phyloP scores from a whole-genome alignment of 2,113 vertebrate genomes.

The Dicerorhinus sumatrensis region DNA sequence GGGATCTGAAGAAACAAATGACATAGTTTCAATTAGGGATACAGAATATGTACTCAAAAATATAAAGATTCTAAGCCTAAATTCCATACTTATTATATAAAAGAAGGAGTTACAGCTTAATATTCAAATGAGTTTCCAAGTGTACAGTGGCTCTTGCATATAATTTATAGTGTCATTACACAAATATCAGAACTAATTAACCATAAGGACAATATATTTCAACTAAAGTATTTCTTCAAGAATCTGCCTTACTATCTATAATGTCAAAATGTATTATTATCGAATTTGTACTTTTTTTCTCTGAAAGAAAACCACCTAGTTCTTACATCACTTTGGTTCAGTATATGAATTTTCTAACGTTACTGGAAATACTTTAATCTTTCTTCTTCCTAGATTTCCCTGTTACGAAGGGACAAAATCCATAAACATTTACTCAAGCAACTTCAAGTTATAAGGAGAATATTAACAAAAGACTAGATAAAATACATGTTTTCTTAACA shows the following conservation, averaged over 20 bases:
- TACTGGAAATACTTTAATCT: background rate
- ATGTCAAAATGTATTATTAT: conserved; percentile 3
- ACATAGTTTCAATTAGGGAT: background rate
- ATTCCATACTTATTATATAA: background rate
- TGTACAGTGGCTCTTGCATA: background rate
- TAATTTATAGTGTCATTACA: background rate
- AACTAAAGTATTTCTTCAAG: conserved; percentile 14
- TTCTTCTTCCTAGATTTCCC: conserved; percentile 19
- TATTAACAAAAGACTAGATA: conserved; percentile 21
- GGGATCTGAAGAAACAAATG: conserved; percentile 20
- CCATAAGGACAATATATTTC: background rate
- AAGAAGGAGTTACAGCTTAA: background rate
- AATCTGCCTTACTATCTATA: background rate
- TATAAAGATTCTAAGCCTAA: background rate
- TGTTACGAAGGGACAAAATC: conserved; percentile 47
- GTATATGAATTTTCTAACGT: background rate
- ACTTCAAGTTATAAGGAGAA: conserved; percentile 38
- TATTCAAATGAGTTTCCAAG: background rate
- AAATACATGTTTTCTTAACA: conserved; percentile 63
- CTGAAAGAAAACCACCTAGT: background rate
- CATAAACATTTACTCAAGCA: conserved; percentile 56
- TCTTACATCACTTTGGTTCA: conserved; percentile 32
- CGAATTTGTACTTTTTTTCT: background rate
- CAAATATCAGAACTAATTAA: background rate
- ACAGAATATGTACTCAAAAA: background rate